A percentile compares a stretch with the other conserved stretches of the same genome.
Evolutionary conservation across 2,797 vertebrate species (phyloP).

Genomic region (Apogon hyalosoma): DNA sequence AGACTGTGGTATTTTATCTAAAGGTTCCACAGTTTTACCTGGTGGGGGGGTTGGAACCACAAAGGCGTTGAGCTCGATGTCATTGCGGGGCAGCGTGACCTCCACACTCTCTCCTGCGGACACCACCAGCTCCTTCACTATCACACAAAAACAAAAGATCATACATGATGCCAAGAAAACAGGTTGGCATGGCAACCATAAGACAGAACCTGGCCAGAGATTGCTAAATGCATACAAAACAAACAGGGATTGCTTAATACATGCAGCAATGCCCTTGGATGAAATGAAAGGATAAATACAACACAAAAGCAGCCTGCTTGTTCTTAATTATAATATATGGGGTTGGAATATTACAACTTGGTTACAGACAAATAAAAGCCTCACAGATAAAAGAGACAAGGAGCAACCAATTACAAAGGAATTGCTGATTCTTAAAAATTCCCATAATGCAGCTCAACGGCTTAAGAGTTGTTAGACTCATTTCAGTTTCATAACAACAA

Average conservation of each 20-base stretch:
- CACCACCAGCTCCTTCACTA: constrained; percentile 91
- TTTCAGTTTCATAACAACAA: too few species aligned
- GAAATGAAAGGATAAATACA: too few species aligned
- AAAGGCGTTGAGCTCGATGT: constrained; percentile 94
- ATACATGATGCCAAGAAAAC: constrained; percentile 19
- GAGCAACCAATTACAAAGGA: too few species aligned
- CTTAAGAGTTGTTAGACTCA: too few species aligned
- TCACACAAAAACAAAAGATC: constrained; percentile 47
- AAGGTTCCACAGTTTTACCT: constrained; percentile 74
- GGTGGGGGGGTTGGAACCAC: constrained; percentile 86
- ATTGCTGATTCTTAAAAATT: too few species aligned
- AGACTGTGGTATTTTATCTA: neutral
- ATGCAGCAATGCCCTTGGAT: neutral
- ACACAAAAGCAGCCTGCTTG: too few species aligned
- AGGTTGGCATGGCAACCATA: constrained; percentile 1
- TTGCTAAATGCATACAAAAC: neutral
- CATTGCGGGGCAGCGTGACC: constrained; percentile 91
- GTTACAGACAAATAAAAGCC: too few species aligned
- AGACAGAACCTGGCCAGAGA: neutral
- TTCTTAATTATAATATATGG: too few species aligned
- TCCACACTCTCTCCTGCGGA: constrained; percentile 94
- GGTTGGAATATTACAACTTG: too few species aligned
- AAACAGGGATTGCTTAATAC: neutral
- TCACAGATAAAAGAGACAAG: too few species aligned
- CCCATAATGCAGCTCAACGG: too few species aligned